Percentiles rank a stretch among this genome's conserved stretches.
Conservation (phyloP, 2,888 invertebrate genomes). For the Esperia sulphurella region DNA sequence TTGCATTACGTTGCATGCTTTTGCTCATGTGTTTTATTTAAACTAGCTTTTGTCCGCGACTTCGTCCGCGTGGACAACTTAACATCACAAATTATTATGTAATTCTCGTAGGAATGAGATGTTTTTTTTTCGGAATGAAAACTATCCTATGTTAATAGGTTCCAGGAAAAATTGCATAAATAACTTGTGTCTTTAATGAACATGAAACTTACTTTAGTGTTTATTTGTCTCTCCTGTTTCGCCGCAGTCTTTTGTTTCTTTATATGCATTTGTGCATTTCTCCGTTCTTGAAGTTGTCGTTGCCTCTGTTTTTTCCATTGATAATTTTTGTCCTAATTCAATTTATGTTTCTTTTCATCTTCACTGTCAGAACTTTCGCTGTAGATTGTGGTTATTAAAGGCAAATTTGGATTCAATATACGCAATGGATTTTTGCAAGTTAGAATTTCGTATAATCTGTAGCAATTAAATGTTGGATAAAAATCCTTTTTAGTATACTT, state of each 20-base stretch:
- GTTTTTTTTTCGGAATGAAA: too few species aligned
- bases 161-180: too few species aligned
- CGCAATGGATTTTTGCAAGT: slow-evolving; percentile 75
- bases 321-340: slow-evolving; percentile 69
- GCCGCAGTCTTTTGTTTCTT: slow-evolving; percentile 47
- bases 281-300: slow-evolving; percentile 55
- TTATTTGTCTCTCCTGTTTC: slow-evolving; percentile 70
- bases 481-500: slow-evolving; percentile 80
- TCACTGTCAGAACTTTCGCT: slow-evolving; percentile 59
- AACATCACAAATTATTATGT: too few species aligned
- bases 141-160: too few species aligned
- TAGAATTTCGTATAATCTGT: slow-evolving; percentile 79
- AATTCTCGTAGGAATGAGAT: too few species aligned
- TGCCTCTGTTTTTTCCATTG: slow-evolving; percentile 66
- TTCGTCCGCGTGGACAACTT: too few species aligned
- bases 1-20: too few species aligned
- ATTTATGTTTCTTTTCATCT: slow-evolving; percentile 71
- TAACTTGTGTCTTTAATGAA: too few species aligned
- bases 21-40: too few species aligned
- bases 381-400: slow-evolving; percentile 29
- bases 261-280: slow-evolving; percentile 40
- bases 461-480: slow-evolving; percentile 82
- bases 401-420: slow-evolving; percentile 65
- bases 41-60: too few species aligned
- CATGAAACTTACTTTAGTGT: slow-evolving; percentile 72